phyloP scores from a whole-genome alignment of 2,797 vertebrate species.

The Clarias laeviceps region DNA sequence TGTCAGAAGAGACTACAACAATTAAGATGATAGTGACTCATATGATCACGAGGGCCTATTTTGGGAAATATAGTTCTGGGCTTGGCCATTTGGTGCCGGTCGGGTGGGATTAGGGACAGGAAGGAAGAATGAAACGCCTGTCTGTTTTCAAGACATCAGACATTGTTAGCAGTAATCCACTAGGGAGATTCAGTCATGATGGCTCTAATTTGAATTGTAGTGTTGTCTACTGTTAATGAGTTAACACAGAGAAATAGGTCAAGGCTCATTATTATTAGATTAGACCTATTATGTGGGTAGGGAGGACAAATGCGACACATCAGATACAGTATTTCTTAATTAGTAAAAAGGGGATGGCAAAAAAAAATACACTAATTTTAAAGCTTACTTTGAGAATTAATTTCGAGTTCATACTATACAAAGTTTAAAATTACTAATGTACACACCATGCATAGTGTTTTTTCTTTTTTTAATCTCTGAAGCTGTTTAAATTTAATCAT shows the following conservation, averaged over 20 bases:
- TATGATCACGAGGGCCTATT: constrained; percentile 29
- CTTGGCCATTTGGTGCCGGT: not conserved
- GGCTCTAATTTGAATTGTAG: constrained; percentile 31
- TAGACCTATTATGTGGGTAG: not conserved
- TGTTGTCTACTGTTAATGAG: constrained; percentile 12
- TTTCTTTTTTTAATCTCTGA: not conserved
- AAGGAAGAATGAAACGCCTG: constrained; percentile 38
- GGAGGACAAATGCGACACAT: not conserved
- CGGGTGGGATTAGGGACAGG: constrained; percentile 17
- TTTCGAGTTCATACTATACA: not conserved
- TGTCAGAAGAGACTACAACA: constrained; percentile 31
- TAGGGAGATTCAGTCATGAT: constrained; percentile 15
- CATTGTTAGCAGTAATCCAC: constrained; percentile 9
- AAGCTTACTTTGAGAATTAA: not conserved
- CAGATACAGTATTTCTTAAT: not conserved
- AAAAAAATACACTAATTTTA: not conserved
- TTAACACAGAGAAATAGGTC: constrained; percentile 25
- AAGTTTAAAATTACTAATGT: not conserved
- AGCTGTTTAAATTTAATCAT: not conserved
- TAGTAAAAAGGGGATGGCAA: not conserved
- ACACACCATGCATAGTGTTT: not conserved
- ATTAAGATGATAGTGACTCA: constrained; percentile 31
- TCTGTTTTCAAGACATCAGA: constrained; percentile 36
- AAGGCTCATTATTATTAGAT: constrained; percentile 29
- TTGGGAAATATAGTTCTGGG: constrained; percentile 28